Base-by-base conservation (phyloP, 2,113 vertebrate genomes). In the Bucco capensis region DNA sequence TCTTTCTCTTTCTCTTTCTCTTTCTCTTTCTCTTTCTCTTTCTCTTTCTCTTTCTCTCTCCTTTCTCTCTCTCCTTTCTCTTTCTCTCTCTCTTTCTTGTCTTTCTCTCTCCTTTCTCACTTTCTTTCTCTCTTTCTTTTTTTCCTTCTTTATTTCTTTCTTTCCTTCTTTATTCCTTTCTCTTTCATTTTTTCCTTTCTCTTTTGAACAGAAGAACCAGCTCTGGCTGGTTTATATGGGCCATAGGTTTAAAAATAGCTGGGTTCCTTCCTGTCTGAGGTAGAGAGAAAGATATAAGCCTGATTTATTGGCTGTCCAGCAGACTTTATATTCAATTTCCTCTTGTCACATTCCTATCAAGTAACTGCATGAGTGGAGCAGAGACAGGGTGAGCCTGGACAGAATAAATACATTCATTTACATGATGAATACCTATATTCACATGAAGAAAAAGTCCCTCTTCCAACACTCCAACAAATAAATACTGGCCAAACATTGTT, bases 331-430 rank as follows among this genome's bases (percentile, higher is more conserved):
- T 96, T 96, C 90, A 93, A 95, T 96, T 96, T 96, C 96, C 93
- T 96, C 95, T 95, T 95, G 96, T 96, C 96, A 96, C 96, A 95
- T 96, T 96, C 96, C 95, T 95, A 96, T 96, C 95, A 96, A 94
- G 90, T 89, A 96, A 94, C 88, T 96, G 95, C 90, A 93, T 79
- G 83, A 94, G 80, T 78, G 69, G 25, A 92, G 81, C 90, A 93
- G 89, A 92, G 86, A 58, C 77, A 73, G 90, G 74, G 81, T 33
- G 81, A 96, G 74, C 93, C 71, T 95, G 88, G 70, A 87, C 80
- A 95, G 95, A 93, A 94, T 94, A 96, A 94, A 95, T 95, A 86
- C 88, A 88, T 93, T 95, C 88, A 94, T 96, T 94, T 96, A 75
- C 62, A 58, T 86, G 93, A 84, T 93, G 93, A 96, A 96, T 95